Evolutionary conservation across 2,888 invertebrate genomes (phyloP).

Genomic region (Drosophila pegasa): DNA sequence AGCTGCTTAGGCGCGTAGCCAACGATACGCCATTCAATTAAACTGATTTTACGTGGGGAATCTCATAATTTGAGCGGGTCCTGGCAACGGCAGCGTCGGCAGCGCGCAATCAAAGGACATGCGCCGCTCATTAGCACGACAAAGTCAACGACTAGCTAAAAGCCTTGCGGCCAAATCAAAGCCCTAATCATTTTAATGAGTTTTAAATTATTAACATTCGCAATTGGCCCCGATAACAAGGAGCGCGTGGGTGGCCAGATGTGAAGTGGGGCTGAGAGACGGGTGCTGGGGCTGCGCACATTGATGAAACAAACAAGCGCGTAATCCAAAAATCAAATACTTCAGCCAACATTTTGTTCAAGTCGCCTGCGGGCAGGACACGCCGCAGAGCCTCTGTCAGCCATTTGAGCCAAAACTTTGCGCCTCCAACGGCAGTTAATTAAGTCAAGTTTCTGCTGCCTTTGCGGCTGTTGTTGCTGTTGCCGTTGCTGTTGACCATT

Average conservation of each 20-base stretch:
- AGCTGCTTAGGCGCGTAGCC: constrained; percentile 38
- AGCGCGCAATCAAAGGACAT: constrained; percentile 44
- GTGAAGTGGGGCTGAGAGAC: too few species aligned
- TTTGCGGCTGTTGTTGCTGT: constrained; percentile 39
- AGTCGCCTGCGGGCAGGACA: constrained; percentile 58
- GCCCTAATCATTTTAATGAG: constrained; percentile 70
- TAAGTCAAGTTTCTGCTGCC: constrained; percentile 71
- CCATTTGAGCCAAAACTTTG: constrained; percentile 58
- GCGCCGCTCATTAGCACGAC: constrained; percentile 62
- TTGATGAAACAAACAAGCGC: constrained; percentile 51
- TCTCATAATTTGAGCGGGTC: not conserved
- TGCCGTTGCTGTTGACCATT: constrained; percentile 46
- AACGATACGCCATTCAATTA: constrained; percentile 41
- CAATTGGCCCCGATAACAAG: constrained; percentile 47
- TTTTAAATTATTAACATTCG: constrained; percentile 73
- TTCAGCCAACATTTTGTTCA: constrained; percentile 65
- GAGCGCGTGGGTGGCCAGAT: not conserved
- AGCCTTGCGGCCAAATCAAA: constrained; percentile 67
- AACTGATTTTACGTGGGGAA: constrained; percentile 7
- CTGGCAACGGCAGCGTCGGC: constrained; percentile 17
- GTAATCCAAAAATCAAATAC: constrained; percentile 77
- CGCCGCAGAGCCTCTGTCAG: constrained; percentile 47
- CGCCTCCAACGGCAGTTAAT: constrained; percentile 75
- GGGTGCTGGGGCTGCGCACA: constrained; percentile 1
- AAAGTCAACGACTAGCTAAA: constrained; percentile 32